Evolutionary conservation across 2,888 invertebrate genomes (phyloP), one percentile per base, ranked within the genome.

Genomic region (Pammene aurita): DNA sequence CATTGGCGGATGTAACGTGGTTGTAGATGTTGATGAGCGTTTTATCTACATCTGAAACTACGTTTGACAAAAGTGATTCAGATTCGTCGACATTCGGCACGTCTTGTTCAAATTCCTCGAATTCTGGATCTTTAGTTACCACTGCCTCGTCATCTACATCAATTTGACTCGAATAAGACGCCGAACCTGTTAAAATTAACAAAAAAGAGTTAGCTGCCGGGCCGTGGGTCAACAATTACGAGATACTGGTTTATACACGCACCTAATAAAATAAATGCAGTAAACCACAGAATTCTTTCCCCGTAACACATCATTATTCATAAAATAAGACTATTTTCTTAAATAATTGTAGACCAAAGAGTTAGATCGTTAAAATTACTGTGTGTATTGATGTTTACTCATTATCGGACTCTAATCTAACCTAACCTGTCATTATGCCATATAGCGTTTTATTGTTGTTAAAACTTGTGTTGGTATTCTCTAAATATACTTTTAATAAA

Each of bases 1-100:
- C 79, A 72, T 92, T 92, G 0, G 88, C 89, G 11, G 89, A 83
- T 4, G 91, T 90, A 0, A 92, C 90, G 35, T 91, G 90, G 69
- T 92, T 91, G 72, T 90, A 90, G 1, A 91, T 77, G 68, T 83
- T 89, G 10, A 90, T 90, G 0, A 92, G 79, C 2, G 92, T 92
- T 78, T 91, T 90, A 71, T 92, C 91, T 5, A 92, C 89, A 76
- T 92, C 91, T 0, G 89, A 89, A 0, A 90, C 89, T 9, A 92
- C 90, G 75, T 90, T 89, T 6, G 90, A 89, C 1, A 92, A 84
- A 7, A 92, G 76, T 14, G 91, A 90, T 74, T 91, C 90, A 0
- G 91, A 90, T 76, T 92, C 92, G 64, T 92, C 91, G 0, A 92
- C 90, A 73, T 92, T 91, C 0, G 89, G 83, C 34, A 90, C 79